Conservation (phyloP, 2,888 invertebrate genomes). For the Drosophila lutescens region DNA sequence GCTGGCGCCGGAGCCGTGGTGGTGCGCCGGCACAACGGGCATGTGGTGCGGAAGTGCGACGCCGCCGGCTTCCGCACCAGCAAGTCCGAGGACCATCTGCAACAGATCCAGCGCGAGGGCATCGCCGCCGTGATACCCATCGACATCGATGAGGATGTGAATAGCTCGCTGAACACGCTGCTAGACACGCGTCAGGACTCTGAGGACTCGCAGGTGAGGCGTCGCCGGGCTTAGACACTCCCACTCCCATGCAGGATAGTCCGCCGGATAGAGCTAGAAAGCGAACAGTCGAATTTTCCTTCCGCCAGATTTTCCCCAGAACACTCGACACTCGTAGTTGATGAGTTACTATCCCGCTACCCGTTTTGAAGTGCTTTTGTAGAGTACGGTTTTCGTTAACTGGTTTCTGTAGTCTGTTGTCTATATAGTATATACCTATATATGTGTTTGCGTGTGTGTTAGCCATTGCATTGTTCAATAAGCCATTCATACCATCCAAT, state of each 20-base stretch:
- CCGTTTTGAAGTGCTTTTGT: slow-evolving; percentile 36
- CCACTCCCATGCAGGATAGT: slow-evolving; percentile 8
- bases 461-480: slow-evolving; percentile 37
- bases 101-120: slow-evolving; percentile 86
- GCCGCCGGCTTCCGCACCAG: slow-evolving; percentile 93
- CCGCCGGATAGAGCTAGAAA: slow-evolving; percentile 21
- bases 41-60: slow-evolving; percentile 85
- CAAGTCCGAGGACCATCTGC: slow-evolving; percentile 95
- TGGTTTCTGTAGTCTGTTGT: slow-evolving; percentile 41
- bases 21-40: slow-evolving; percentile 85
- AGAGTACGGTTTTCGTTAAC: slow-evolving; percentile 41
- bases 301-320: slow-evolving; percentile 31
- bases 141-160: slow-evolving; percentile 96
- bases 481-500: slow-evolving; percentile 18
- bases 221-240: background rate
- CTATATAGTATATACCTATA: slow-evolving; percentile 21
- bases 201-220: slow-evolving; percentile 84
- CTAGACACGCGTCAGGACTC: slow-evolving; percentile 90
- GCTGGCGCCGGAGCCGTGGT: slow-evolving; percentile 73
- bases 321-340: slow-evolving; percentile 41
- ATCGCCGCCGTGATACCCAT: slow-evolving; percentile 93
- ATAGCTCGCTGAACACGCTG: slow-evolving; percentile 95
- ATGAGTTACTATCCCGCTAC: slow-evolving; percentile 27
- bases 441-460: slow-evolving; percentile 34
- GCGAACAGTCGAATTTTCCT: slow-evolving; percentile 31